Conservation (phyloP, 2,113 vertebrate species). For the Scalopus aquaticus region DNA sequence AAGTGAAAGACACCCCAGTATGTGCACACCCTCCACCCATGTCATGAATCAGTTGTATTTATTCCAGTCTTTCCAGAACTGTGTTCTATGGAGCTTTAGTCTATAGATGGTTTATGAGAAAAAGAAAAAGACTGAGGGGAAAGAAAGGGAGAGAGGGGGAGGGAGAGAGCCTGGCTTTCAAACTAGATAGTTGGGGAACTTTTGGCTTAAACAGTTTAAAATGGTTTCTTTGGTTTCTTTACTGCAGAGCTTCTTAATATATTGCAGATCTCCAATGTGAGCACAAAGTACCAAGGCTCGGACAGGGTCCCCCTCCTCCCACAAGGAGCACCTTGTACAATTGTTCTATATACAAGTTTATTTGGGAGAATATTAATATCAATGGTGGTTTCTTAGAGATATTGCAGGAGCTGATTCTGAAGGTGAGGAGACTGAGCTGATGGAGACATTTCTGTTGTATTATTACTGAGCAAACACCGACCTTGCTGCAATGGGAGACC, state of each 20-base stretch:
- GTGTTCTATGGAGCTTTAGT: not conserved
- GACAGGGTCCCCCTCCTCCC: not conserved
- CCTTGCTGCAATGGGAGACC: not conserved
- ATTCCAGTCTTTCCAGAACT: not conserved
- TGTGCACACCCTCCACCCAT: not conserved
- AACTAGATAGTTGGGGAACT: not conserved
- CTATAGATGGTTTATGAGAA: not conserved
- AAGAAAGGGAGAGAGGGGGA: not conserved
- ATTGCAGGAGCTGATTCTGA: not conserved
- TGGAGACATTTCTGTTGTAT: not conserved
- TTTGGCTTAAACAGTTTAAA: not conserved
- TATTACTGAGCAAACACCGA: slow-evolving; percentile 23
- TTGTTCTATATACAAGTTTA: not conserved
- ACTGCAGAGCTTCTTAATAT: not conserved
- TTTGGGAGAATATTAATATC: not conserved
- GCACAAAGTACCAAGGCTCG: not conserved
- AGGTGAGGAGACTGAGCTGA: not conserved
- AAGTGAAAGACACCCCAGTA: not conserved
- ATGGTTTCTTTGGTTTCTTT: not conserved
- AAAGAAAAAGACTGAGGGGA: not conserved
- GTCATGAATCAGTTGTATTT: not conserved
- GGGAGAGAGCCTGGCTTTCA: not conserved
- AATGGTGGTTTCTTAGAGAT: not conserved
- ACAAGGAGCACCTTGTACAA: not conserved
- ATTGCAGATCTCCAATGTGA: not conserved